These are phyloP conservation scores for Scelioninae gen. 1 DNA, from an alignment of 2,888 invertebrate genomes.

Conservation along the genomic window DNA sequence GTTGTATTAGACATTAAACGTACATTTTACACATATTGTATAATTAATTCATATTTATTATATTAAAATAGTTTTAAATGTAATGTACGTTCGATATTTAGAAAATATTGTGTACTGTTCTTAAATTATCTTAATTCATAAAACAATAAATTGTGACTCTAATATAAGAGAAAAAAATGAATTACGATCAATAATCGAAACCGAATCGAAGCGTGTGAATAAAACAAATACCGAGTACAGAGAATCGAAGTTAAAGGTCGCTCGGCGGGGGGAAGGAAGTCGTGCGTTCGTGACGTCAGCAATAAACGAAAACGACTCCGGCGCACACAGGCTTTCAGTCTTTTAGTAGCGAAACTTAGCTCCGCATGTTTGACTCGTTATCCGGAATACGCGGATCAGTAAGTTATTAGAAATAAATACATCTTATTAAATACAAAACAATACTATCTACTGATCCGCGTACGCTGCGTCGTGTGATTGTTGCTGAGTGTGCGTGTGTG, in stretches of 20 bases:
- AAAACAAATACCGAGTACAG: not conserved
- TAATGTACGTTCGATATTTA: too few relatives aligned
- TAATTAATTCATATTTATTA: too few relatives aligned
- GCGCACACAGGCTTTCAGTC: conserved; percentile 55
- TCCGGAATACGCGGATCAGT: conserved; percentile 61
- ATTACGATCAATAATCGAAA: too few relatives aligned
- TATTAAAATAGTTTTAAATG: too few relatives aligned
- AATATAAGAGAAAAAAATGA: too few relatives aligned
- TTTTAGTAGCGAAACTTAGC: conserved; percentile 30
- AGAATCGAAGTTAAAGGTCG: conserved; percentile 50
- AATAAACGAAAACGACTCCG: conserved; percentile 59
- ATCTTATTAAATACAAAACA: conserved; percentile 9
- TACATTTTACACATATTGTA: too few relatives aligned
- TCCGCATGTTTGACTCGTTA: not conserved
- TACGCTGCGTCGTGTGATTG: conserved; percentile 31
- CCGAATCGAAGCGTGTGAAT: not conserved
- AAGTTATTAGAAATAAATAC: conserved; percentile 5
- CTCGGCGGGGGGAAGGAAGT: conserved; percentile 31
- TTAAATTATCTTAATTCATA: too few relatives aligned
- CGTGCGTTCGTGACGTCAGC: conserved; percentile 58
- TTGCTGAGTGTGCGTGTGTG: conserved; percentile 15
- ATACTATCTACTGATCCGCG: conserved; percentile 53
- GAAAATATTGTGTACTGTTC: too few relatives aligned
- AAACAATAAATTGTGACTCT: too few relatives aligned
- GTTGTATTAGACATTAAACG: too few relatives aligned